Percentiles rank a stretch among this genome's conserved stretches.
Conservation (phyloP, 2,888 invertebrate species). For the Papilio protenor region DNA sequence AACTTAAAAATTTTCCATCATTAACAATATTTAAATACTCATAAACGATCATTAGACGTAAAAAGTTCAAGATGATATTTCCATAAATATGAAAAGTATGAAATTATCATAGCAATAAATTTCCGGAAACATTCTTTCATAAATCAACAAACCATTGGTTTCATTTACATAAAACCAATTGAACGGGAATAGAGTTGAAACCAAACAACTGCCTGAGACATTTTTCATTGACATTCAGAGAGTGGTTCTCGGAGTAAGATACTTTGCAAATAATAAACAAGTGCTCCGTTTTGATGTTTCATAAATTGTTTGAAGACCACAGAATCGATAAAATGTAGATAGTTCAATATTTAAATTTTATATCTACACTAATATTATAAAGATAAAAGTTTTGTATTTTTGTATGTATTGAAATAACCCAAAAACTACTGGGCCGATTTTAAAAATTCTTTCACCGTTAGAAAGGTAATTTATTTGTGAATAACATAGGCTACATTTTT, state of each 20-base stretch:
- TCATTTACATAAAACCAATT: conserved; percentile 20
- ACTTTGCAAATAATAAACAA: conserved; percentile 7
- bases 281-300: neutral
- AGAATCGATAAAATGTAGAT: neutral
- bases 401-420: too few species aligned
- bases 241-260: neutral
- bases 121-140: conserved; percentile 17
- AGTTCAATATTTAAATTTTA: neutral
- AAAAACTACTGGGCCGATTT: too few species aligned
- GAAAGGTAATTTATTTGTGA: too few species aligned
- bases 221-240: conserved; percentile 15
- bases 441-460: too few species aligned
- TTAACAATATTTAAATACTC: neutral
- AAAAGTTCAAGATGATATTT: neutral
- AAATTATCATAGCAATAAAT: conserved; percentile 6
- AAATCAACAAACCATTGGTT: conserved; percentile 2
- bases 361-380: too few species aligned
- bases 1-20: neutral
- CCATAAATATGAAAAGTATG: neutral
- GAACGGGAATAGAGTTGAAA: conserved; percentile 23
- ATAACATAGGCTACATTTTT: too few species aligned
- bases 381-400: too few species aligned
- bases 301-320: neutral
- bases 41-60: neutral
- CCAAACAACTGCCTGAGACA: conserved; percentile 21